Percentiles rank a stretch among this genome's conserved stretches.
phyloP scores from a whole-genome alignment of 2,797 vertebrate genomes.

The Chloroceryle amazona region DNA sequence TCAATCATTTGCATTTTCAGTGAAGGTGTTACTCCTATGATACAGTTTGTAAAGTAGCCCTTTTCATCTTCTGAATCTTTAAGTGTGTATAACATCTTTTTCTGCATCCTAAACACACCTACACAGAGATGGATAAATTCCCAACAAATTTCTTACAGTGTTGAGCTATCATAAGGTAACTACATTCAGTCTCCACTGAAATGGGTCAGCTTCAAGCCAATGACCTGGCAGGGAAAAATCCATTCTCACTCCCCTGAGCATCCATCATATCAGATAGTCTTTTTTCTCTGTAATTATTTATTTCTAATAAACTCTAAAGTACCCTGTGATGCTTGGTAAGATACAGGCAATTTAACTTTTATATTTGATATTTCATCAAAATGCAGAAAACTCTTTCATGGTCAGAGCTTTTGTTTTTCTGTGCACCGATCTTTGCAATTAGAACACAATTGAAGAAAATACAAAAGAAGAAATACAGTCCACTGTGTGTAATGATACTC shows the following conservation, averaged over 20 bases:
- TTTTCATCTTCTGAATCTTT: neutral
- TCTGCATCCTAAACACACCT: neutral
- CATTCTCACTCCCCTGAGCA: neutral
- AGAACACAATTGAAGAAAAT: neutral
- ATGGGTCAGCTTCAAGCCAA: neutral
- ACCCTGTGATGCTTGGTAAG: neutral
- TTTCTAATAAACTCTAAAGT: constrained; percentile 15
- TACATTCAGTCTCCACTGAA: neutral
- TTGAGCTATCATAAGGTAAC: neutral
- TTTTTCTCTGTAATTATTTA: constrained; percentile 23
- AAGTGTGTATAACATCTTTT: neutral
- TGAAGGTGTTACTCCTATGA: neutral
- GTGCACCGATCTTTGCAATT: constrained; percentile 19
- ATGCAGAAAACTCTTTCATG: constrained; percentile 15
- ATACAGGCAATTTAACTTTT: constrained; percentile 51
- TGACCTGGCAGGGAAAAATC: constrained; percentile 10
- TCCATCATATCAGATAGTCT: neutral
- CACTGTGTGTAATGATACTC: neutral
- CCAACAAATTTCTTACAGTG: neutral
- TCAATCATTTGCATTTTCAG: neutral
- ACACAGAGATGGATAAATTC: neutral
- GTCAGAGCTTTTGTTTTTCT: neutral
- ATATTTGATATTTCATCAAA: constrained; percentile 52
- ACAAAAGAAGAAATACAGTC: neutral
- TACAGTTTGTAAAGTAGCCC: neutral